phyloP scores from a whole-genome alignment of 2,797 vertebrate genomes.

The Pseudopleuronectes americanus region DNA sequence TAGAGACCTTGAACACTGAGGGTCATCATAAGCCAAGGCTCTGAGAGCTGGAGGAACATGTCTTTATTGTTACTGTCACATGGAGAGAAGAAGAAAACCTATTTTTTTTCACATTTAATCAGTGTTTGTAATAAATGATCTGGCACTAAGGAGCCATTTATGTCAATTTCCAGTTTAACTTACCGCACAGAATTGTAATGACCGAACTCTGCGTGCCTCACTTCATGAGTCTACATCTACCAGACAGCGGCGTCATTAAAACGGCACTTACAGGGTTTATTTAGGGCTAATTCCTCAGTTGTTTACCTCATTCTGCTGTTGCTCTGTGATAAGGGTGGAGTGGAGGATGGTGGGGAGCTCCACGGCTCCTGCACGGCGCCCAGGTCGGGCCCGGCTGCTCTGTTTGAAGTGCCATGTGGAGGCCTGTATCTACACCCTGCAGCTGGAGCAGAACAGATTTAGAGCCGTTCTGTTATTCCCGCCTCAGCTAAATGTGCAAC shows the following conservation, averaged over 20 bases:
- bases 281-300: constrained; percentile 66
- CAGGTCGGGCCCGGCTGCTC: constrained; percentile 48
- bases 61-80: constrained; percentile 23
- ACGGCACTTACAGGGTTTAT: constrained; percentile 51
- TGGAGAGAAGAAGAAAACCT: background rate
- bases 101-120: background rate
- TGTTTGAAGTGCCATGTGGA: constrained; percentile 73
- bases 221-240: constrained; percentile 23
- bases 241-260: constrained; percentile 55
- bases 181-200: background rate
- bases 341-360: constrained; percentile 30
- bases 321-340: constrained; percentile 76
- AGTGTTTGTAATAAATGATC: constrained; percentile 1
- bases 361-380: constrained; percentile 26
- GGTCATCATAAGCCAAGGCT: constrained; percentile 63
- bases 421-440: constrained; percentile 71
- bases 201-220: background rate
- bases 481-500: constrained; percentile 54
- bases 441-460: constrained; percentile 67
- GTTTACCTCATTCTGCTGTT: constrained; percentile 72
- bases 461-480: constrained; percentile 58
- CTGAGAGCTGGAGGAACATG: constrained; percentile 22
- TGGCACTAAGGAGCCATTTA: constrained; percentile 1
- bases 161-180: background rate
- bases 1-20: constrained; percentile 66